phyloP scores from a whole-genome alignment of 2,797 vertebrate species.

The Mormyrus proboscirostris region DNA sequence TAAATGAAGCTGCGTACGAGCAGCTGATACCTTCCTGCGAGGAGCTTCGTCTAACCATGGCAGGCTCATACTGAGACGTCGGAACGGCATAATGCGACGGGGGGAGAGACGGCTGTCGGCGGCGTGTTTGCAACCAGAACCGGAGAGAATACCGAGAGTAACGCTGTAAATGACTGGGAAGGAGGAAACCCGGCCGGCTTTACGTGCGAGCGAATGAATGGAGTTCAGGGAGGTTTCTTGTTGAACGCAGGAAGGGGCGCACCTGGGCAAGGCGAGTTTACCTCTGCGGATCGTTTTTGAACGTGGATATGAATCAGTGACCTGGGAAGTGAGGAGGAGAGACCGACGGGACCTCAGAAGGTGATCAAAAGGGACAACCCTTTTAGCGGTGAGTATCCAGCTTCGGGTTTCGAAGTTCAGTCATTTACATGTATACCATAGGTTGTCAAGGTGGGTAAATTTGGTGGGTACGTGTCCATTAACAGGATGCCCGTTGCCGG shows the following conservation, averaged over 20 bases:
- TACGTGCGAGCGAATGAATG: neutral
- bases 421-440: neutral
- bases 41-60: neutral
- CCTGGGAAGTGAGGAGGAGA: neutral
- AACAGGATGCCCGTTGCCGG: neutral
- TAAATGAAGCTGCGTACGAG: slow-evolving; percentile 10
- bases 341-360: neutral
- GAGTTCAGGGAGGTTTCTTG: neutral
- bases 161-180: neutral
- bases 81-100: neutral
- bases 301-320: neutral
- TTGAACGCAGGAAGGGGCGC: neutral
- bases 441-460: neutral
- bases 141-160: neutral
- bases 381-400: neutral
- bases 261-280: neutral
- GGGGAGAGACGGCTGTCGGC: neutral
- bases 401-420: neutral
- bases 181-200: neutral
- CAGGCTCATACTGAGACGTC: neutral
- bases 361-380: neutral
- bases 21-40: neutral
- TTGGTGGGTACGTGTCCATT: neutral
- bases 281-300: neutral
- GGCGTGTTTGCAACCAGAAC: neutral